Conservation (phyloP, 2,113 vertebrate species). For the Maylandia zebra region DNA sequence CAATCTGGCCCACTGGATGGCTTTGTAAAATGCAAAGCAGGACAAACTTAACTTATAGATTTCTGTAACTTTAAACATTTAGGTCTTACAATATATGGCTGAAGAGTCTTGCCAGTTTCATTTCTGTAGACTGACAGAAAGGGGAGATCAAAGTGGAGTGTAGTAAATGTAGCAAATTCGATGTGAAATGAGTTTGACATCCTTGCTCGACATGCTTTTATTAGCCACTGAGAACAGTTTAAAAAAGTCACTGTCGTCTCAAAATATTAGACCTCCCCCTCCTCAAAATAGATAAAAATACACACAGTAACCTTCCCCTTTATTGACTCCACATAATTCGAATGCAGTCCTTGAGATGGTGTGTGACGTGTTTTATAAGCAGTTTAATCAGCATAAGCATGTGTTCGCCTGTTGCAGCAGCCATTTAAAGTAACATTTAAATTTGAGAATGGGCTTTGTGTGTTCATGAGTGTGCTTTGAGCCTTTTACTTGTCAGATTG, state of each 20-base stretch:
- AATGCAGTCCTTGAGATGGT: neutral
- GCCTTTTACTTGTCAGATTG: constrained; percentile 38
- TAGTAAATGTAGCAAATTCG: neutral
- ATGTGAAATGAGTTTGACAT: neutral
- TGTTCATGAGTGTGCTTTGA: neutral
- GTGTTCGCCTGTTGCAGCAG: neutral
- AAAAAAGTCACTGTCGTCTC: neutral
- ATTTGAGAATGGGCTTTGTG: neutral
- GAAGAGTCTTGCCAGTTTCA: neutral
- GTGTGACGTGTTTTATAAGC: neutral
- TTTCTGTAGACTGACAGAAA: neutral
- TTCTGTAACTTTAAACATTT: neutral
- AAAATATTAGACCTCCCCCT: neutral
- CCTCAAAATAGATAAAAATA: neutral
- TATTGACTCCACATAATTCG: neutral
- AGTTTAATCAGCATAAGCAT: neutral
- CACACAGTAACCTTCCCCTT: neutral
- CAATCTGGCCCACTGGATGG: neutral
- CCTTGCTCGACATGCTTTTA: neutral
- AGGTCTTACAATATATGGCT: neutral
- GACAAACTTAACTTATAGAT: neutral
- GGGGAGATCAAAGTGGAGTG: neutral
- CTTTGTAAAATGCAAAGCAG: neutral
- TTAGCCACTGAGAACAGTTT: neutral
- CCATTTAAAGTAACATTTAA: neutral